Base-by-base conservation (phyloP, 2,113 vertebrate genomes). In the Theropithecus gelada region DNA sequence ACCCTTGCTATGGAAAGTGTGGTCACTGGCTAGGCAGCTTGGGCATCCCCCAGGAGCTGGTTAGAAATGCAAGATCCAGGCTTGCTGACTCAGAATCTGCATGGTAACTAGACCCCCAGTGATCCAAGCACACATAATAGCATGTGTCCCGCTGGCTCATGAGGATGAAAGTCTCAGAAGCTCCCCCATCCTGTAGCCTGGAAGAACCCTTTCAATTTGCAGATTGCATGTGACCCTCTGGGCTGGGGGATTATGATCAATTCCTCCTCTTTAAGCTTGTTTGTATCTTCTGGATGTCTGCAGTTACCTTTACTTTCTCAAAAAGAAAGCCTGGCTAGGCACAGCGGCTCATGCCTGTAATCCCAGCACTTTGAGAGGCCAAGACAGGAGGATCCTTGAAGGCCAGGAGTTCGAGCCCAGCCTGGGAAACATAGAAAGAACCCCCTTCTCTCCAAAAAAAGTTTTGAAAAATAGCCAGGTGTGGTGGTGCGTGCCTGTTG, bases 81-180 rank as follows among this genome's bases (percentile, higher is more conserved):
- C 89, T 25, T 61, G 61, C 66, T 0, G 0, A 73, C 45, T 35
- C 27, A 40, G 94, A 68, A 76, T 20, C 23, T 0, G 3, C 4
- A 0, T 20, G 1, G 0, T 57, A 38, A 79, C 0, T 4, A 38
- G 91, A 68, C 48, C 79, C 3, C 27, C 13, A 25, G 32, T 16
- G 40, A 30, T 7, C 0, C 0, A 5, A 43, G 22, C 4, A 2
- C 27, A 10, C 0, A 2, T 17, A 6, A 22, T 40, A 38, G 70
- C 6, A 9, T 22, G 45, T 16, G 25, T 14, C n/a, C 38, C 16
- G 10, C 35, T 20, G 9, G 10, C 50, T 61, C 8, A 32, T 66
- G 38, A 27, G 20, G 6, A 79, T 0, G 7, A 17, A 40, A 13
- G 48, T 27, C 80, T 57, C 38, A n/a, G 73, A 81, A 64, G 20